Conservation (phyloP, 2,113 vertebrate species). For the Seriola aureovittata region DNA sequence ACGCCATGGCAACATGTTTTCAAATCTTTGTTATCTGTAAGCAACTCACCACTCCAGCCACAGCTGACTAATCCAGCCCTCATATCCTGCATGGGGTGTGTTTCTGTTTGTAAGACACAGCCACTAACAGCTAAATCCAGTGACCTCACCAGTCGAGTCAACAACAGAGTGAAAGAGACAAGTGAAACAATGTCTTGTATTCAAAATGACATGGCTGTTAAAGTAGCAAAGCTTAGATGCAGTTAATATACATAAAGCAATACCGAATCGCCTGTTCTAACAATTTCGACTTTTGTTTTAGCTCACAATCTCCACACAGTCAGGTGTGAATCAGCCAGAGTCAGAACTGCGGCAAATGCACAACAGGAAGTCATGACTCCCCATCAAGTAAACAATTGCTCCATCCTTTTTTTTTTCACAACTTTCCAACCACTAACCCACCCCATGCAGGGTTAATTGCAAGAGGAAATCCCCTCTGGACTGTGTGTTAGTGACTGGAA, state of each 20-base stretch:
- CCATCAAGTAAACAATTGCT: constrained; percentile 74
- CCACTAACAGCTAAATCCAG: constrained; percentile 35
- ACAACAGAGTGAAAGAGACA: constrained; percentile 37
- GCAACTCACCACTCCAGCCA: constrained; percentile 67
- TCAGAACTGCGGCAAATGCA: constrained; percentile 27
- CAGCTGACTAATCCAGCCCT: constrained; percentile 73
- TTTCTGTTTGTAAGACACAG: constrained; percentile 62
- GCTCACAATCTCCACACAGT: background rate
- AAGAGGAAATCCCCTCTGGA: constrained; percentile 73
- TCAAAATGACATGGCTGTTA: background rate
- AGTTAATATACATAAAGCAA: background rate
- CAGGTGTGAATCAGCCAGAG: constrained; percentile 14
- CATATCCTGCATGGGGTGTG: constrained; percentile 69
- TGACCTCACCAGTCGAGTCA: constrained; percentile 50
- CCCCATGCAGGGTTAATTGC: constrained; percentile 68
- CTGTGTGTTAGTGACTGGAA: constrained; percentile 67
- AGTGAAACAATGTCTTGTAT: constrained; percentile 23
- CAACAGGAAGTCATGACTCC: constrained; percentile 65
- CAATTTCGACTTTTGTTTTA: background rate
- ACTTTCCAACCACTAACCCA: constrained; percentile 75
- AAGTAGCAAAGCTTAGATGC: background rate
- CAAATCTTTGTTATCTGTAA: constrained; percentile 82
- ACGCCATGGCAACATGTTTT: constrained; percentile 82
- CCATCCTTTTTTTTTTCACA: constrained; percentile 70
- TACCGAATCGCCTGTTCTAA: background rate